Conservation (phyloP, 2,888 invertebrate genomes). For the Calameuta pallipes region DNA sequence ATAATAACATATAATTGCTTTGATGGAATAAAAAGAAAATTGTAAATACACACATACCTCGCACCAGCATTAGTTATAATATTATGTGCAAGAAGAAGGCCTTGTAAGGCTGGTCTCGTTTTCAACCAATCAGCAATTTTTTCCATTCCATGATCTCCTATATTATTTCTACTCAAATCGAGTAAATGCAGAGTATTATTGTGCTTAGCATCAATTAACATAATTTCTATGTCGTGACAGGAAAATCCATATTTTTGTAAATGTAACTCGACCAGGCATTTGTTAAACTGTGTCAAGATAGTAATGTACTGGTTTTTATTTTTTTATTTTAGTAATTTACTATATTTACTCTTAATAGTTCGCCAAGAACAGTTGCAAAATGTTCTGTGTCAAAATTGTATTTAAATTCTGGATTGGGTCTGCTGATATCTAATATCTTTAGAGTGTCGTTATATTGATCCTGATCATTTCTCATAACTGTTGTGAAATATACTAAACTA, state of each 20-base stretch:
- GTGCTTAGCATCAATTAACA: conserved; percentile 67
- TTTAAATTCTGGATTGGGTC: conserved; percentile 57
- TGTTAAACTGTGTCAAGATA: conserved; percentile 54
- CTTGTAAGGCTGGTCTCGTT: conserved; percentile 67
- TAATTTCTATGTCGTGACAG: conserved; percentile 72
- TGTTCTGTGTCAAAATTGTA: conserved; percentile 50
- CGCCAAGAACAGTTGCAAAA: conserved; percentile 54
- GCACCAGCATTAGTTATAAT: conserved; percentile 71
- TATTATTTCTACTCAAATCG: conserved; percentile 72
- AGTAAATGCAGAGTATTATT: conserved; percentile 71
- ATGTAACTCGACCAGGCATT: conserved; percentile 69
- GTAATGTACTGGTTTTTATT: neutral
- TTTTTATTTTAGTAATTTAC: neutral
- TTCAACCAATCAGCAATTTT: conserved; percentile 69
- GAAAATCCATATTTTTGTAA: conserved; percentile 72
- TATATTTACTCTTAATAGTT: conserved; percentile 56
- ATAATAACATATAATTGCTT: neutral
- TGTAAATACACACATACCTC: conserved; percentile 45
- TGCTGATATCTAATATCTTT: conserved; percentile 63
- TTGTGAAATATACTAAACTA: conserved; percentile 69
- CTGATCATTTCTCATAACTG: conserved; percentile 66
- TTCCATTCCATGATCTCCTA: conserved; percentile 72
- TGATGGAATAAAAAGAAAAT: neutral
- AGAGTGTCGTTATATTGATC: conserved; percentile 49
- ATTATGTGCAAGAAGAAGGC: conserved; percentile 71